Conservation (phyloP, 2,888 invertebrate genomes). For the Torymus tubicola region DNA sequence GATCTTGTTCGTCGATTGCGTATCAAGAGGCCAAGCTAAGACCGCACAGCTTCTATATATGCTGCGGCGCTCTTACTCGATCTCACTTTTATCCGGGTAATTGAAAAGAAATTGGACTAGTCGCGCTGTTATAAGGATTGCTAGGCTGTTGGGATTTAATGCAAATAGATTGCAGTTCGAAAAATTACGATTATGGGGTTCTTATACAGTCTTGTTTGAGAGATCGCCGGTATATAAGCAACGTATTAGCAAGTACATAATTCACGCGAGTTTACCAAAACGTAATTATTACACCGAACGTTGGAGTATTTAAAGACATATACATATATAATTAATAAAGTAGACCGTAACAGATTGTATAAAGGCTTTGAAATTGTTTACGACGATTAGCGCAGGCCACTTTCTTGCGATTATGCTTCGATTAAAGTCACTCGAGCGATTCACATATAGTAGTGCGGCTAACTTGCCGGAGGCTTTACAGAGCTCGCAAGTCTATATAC, state of each 20-base stretch:
- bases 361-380: too few relatives aligned
- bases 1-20: conserved; percentile 68
- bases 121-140: not conserved
- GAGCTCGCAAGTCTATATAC: not conserved
- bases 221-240: too few relatives aligned
- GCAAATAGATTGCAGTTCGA: not conserved
- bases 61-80: not conserved
- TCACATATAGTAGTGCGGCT: not conserved
- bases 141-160: conserved; percentile 25
- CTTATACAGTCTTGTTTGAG: too few relatives aligned
- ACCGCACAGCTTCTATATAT: not conserved
- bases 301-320: too few relatives aligned
- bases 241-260: too few relatives aligned
- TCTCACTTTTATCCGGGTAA: conserved; percentile 59
- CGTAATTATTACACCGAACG: too few relatives aligned
- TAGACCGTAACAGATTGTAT: too few relatives aligned
- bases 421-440: not conserved
- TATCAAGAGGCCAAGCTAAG: conserved; percentile 8
- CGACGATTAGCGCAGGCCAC: too few relatives aligned
- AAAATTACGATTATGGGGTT: conserved; percentile 6
- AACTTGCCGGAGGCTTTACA: not conserved
- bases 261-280: too few relatives aligned
- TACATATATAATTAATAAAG: too few relatives aligned
- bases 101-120: conserved; percentile 58
- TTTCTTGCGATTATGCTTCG: not conserved